Evolutionary conservation across 2,797 vertebrate species (phyloP), one percentile per base, ranked within the genome.

Genomic region (Crenuchus spilurus): DNA sequence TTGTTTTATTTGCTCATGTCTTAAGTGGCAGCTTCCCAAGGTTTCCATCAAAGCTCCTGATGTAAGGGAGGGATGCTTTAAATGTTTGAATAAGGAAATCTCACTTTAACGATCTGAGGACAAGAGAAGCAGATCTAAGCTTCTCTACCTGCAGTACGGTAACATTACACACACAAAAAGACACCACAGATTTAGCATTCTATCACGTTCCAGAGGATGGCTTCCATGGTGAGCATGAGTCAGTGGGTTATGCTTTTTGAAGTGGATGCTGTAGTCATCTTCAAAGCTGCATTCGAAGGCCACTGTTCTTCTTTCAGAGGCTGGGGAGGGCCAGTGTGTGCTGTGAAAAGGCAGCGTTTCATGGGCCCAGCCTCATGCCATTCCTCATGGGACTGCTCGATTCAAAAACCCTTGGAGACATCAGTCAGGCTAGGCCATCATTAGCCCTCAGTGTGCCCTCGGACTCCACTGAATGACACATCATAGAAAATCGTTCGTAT

Each of bases 271-370:
- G 55, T 81, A 77, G 74, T 78, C 63, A 67, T 78, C 61, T 85
- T 87, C 77, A 84, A 84, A 88, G 81, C 60, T 57, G 55, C 63
- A 80, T 75, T 70, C 80, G 77, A 87, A 89, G 85, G 79, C 80
- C 77, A 73, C 71, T 37, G 24, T 55, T 74, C 75, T 72, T 86
- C 66, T 16, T 83, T 70, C 49, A 67, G 58, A 75, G 67, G 20
- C 48, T 51, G 66, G 9, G 30, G 70, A 72, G 71, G 61, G 79
- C 65, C 63, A 52, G 52, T 26, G 60, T 26, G 60, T 60, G 51
- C 72, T 75, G 42, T 26, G 42, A 71, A 80, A 82, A 69, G 58
- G 61, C 55, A 70, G 35, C 62, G 37, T 74, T 65, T 58, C 58
- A 72, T 78, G 69, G 58, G 60, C 77, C 41, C n/a, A 35, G 7